phyloP scores from a whole-genome alignment of 2,797 vertebrate species.

The Octomys mimax region DNA sequence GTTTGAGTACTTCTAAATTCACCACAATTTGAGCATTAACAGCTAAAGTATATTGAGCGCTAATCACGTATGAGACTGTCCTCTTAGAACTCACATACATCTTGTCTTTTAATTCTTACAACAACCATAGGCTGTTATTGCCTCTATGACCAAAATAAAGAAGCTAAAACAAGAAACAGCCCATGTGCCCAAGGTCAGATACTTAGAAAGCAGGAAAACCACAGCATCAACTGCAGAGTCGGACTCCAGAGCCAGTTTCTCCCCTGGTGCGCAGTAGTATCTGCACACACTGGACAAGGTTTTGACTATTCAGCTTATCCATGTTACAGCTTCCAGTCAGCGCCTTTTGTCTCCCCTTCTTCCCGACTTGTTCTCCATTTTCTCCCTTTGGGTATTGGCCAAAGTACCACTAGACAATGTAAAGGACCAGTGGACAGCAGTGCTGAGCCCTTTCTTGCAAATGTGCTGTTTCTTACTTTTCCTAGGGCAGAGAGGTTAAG shows the following conservation, averaged over 20 bases:
- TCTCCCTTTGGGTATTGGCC: not conserved
- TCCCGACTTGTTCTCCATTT: not conserved
- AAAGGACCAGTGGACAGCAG: not conserved
- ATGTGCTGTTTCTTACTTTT: slow-evolving; percentile 45
- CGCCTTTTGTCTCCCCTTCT: not conserved
- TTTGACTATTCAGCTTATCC: not conserved
- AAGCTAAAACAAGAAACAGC: slow-evolving; percentile 22
- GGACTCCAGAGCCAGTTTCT: not conserved
- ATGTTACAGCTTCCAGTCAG: not conserved
- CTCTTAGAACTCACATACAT: not conserved
- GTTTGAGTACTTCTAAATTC: slow-evolving; percentile 39
- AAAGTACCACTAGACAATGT: not conserved
- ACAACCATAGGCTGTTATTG: not conserved
- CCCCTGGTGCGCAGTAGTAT: fast-evolving
- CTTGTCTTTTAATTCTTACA: slow-evolving; percentile 9
- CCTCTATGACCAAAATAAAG: not conserved
- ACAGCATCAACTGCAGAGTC: not conserved
- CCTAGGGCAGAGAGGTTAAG: slow-evolving; percentile 58
- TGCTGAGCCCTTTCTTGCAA: slow-evolving; percentile 42
- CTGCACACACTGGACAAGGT: not conserved
- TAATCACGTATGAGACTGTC: not conserved
- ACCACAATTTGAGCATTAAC: not conserved
- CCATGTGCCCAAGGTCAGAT: not conserved
- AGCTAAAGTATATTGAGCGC: not conserved
- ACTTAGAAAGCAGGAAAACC: not conserved